These are phyloP conservation scores for Anthonomus grandis DNA, from an alignment of 1,140 invertebrate species.

Conservation along the genomic window DNA sequence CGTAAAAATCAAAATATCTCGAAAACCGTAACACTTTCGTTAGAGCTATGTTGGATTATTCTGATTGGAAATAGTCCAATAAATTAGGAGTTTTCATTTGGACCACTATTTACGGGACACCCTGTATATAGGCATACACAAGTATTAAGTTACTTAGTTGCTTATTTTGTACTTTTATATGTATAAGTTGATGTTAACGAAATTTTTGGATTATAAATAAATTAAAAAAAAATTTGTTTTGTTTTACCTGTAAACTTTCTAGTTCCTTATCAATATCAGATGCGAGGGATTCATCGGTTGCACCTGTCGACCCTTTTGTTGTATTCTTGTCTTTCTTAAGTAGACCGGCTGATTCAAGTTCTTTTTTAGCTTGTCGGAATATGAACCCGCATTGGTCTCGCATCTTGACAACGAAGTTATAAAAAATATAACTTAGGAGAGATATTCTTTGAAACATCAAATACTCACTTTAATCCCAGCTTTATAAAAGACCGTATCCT, in stretches of 20 bases:
- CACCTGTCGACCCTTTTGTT: slow-evolving; percentile 17
- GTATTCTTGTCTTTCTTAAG: slow-evolving; percentile 46
- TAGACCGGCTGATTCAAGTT: slow-evolving; percentile 64
- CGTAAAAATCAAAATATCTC: too few relatives aligned
- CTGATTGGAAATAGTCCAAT: too few relatives aligned
- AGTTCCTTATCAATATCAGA: slow-evolving; percentile 54
- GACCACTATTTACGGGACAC: too few relatives aligned
- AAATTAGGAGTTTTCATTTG: too few relatives aligned
- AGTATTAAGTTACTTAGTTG: too few relatives aligned
- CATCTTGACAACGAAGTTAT: slow-evolving; percentile 51
- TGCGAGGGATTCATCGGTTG: slow-evolving; percentile 49
- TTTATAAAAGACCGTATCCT: slow-evolving; percentile 79
- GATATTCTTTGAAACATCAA: neutral
- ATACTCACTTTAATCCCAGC: slow-evolving; percentile 22
- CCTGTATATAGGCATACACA: too few relatives aligned
- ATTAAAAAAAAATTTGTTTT: too few relatives aligned
- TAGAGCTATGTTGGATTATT: too few relatives aligned
- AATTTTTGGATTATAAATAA: too few relatives aligned
- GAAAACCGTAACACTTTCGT: too few relatives aligned
- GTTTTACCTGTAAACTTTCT: slow-evolving; percentile 48
- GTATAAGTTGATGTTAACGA: too few relatives aligned
- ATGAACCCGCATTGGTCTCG: slow-evolving; percentile 77
- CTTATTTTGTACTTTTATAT: too few relatives aligned
- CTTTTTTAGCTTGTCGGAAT: slow-evolving; percentile 72
- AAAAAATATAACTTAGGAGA: neutral